Evolutionary conservation across 1,140 invertebrate genomes (phyloP).

Genomic region (Drosophila bocki): DNA sequence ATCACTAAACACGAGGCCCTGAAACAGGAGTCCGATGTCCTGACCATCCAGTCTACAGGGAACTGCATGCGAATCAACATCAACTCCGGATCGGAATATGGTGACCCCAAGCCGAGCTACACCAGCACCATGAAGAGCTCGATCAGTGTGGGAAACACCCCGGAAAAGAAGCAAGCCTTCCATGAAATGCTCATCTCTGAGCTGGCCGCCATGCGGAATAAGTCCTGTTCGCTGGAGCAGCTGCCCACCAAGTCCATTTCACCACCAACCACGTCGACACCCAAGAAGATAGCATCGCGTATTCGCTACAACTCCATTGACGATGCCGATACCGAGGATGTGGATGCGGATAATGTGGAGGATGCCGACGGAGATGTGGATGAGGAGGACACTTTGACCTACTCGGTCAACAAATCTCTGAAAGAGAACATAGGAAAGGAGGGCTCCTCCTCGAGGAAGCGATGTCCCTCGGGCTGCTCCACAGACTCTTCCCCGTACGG

Average conservation of each 20-base stretch:
- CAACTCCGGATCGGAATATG: conserved; percentile 9
- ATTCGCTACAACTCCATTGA: conserved; percentile 76
- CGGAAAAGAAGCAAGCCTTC: conserved; percentile 84
- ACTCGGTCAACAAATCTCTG: conserved; percentile 62
- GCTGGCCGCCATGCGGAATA: conserved; percentile 81
- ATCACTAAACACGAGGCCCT: conserved; percentile 81
- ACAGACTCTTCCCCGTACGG: conserved; percentile 84
- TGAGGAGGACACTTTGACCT: conserved; percentile 70
- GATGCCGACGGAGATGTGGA: conserved; percentile 75
- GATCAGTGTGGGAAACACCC: conserved; percentile 63
- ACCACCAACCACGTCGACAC: conserved; percentile 16
- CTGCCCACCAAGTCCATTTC: conserved; percentile 61
- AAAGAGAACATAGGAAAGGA: conserved; percentile 55
- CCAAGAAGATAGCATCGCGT: conserved; percentile 56
- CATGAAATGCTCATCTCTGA: conserved; percentile 85
- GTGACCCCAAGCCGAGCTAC: conserved; percentile 6
- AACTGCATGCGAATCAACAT: conserved; percentile 55
- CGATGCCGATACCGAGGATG: conserved; percentile 73
- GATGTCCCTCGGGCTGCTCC: conserved; percentile 82
- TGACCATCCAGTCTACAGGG: conserved; percentile 29
- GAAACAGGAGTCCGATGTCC: conserved; percentile 59
- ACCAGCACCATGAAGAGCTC: conserved; percentile 59
- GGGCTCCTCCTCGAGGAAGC: conserved; percentile 62
- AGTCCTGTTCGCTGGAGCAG: conserved; percentile 78
- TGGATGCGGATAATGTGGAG: conserved; percentile 80